These are phyloP conservation scores for Hyaena hyaena DNA, from an alignment of 2,113 vertebrate species.

Conservation along the genomic window DNA sequence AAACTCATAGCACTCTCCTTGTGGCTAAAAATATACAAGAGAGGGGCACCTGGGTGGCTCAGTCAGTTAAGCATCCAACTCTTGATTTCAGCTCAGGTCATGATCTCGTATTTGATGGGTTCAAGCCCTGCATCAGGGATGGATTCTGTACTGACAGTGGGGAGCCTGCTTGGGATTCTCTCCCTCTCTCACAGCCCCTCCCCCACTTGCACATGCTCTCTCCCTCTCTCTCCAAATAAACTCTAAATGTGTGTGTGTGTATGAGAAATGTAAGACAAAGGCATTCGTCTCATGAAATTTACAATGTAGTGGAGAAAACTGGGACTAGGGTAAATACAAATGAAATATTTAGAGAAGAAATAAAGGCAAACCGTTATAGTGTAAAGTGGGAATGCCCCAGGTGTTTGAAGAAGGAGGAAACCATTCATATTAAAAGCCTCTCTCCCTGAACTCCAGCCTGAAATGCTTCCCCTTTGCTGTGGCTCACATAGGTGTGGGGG, in stretches of 20 bases:
- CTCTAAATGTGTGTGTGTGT: no score
- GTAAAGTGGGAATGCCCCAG: neutral
- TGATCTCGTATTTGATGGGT: no score
- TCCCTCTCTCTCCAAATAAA: no score
- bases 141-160: no score
- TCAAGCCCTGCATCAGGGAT: no score
- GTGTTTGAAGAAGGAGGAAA: neutral
- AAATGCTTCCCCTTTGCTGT: neutral
- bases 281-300: neutral
- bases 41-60: no score
- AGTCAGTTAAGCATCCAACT: no score
- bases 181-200: no score
- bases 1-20: neutral
- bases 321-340: neutral
- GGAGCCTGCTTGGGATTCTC: no score
- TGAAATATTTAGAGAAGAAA: constrained; percentile 1
- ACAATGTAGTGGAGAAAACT: neutral
- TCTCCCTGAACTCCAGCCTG: neutral
- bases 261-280: neutral
- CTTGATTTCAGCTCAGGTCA: no score
- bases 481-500: neutral
- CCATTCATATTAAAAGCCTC: neutral
- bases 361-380: neutral
- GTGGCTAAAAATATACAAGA: neutral
- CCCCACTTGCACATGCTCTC: no score